Percentiles rank a stretch among this genome's conserved stretches.
Evolutionary conservation across 1,140 invertebrate genomes (phyloP).

Genomic region (Polyergus mexicanus): DNA sequence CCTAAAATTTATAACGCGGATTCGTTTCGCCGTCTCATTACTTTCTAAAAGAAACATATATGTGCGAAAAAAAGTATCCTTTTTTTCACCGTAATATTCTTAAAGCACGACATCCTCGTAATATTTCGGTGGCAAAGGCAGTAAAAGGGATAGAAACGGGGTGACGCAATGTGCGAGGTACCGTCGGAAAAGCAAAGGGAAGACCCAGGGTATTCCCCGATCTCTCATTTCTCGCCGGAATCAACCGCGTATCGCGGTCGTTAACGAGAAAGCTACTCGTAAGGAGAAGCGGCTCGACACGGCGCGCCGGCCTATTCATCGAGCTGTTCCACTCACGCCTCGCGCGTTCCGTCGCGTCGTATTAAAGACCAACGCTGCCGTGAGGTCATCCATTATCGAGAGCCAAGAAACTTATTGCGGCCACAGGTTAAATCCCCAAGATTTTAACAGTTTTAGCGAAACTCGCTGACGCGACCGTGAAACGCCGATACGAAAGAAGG

Average conservation of each 20-base stretch:
- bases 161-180: too few species aligned
- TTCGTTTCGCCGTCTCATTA: not conserved
- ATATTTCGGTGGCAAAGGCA: not conserved
- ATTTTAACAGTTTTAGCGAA: conserved; percentile 44
- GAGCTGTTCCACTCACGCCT: conserved; percentile 23
- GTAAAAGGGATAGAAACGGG: not conserved
- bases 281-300: conserved; percentile 20
- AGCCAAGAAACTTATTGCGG: conserved; percentile 27
- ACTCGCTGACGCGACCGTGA: not conserved
- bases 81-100: not conserved
- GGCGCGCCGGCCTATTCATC: conserved; percentile 62
- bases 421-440: not conserved
- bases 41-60: not conserved
- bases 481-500: not conserved
- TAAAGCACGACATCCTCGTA: not conserved
- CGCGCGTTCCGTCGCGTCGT: not conserved
- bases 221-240: conserved; percentile 48
- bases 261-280: conserved; percentile 67
- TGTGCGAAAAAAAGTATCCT: not conserved
- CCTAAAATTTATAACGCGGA: not conserved
- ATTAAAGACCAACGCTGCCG: conserved; percentile 55
- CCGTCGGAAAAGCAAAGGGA: not conserved
- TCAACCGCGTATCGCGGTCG: conserved; percentile 46
- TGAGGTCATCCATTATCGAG: conserved; percentile 37
- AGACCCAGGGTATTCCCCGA: conserved; percentile 15